Percentiles rank a stretch among this genome's conserved stretches.
phyloP scores from a whole-genome alignment of 2,888 invertebrate genomes.

The Meghimatium bilineatum region DNA sequence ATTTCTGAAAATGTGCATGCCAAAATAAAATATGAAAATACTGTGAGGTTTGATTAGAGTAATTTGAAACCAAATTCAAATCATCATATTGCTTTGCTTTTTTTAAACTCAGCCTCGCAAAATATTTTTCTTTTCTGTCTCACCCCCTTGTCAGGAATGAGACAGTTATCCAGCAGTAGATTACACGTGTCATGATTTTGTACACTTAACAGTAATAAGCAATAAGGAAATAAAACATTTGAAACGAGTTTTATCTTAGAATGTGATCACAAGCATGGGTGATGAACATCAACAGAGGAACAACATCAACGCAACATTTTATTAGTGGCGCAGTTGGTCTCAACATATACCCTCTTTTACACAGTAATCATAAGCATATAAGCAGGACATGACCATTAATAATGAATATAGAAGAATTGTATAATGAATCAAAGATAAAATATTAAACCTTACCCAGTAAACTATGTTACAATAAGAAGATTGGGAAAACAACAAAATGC shows the following conservation, averaged over 20 bases:
- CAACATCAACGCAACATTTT: not conserved
- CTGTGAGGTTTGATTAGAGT: too few relatives aligned
- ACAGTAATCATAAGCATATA: not conserved
- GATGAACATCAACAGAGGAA: not conserved
- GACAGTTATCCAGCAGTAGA: not conserved
- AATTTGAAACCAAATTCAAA: too few relatives aligned
- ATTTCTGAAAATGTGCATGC: too few relatives aligned
- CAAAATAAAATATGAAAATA: too few relatives aligned
- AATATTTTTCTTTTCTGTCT: not conserved
- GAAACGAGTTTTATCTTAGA: slow-evolving; percentile 1
- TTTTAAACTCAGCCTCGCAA: not conserved
- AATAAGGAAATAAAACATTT: not conserved
- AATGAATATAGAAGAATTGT: not conserved
- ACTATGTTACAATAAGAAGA: slow-evolving; percentile 6
- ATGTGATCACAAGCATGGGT: not conserved
- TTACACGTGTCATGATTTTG: not conserved
- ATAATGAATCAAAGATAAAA: not conserved
- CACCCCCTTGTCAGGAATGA: not conserved
- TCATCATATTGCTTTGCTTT: too few relatives aligned
- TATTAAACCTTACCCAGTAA: slow-evolving; percentile 12
- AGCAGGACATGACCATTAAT: not conserved
- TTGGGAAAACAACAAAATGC: not conserved
- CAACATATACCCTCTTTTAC: not conserved
- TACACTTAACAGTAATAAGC: not conserved
- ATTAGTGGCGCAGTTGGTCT: not conserved